A percentile compares a stretch with the other conserved stretches of the same genome.
These are phyloP conservation scores for Pachliopta kotzebuea DNA, from an alignment of 2,888 invertebrate species.

Conservation along the genomic window DNA sequence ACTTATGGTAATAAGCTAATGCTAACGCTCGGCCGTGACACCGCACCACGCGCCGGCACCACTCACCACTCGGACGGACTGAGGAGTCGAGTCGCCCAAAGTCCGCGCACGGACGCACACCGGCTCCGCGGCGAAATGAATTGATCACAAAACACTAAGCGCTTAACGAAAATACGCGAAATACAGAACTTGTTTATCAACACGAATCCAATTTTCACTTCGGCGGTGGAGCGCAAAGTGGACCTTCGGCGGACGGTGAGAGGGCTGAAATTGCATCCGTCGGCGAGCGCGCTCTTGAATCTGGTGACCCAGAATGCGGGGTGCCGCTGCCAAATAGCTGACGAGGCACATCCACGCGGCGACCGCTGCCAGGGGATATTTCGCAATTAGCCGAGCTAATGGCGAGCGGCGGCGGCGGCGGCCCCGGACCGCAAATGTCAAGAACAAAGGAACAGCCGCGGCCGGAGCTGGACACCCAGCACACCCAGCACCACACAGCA, in stretches of 20 bases:
- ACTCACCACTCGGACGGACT: no score
- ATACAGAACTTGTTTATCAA: constrained; percentile 29
- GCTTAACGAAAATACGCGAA: constrained; percentile 15
- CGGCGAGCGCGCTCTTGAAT: constrained; percentile 48
- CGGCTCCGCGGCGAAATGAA: not conserved
- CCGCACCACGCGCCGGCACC: no score
- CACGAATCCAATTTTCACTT: constrained; percentile 25
- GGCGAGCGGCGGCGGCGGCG: constrained; percentile 20
- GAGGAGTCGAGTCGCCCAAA: no score
- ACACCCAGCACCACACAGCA: not conserved
- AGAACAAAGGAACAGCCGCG: constrained; percentile 26
- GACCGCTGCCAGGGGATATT: constrained; percentile 64
- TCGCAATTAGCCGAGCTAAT: constrained; percentile 67
- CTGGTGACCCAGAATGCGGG: constrained; percentile 71
- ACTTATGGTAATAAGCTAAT: no score
- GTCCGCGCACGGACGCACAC: not conserved
- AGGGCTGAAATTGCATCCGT: constrained; percentile 30
- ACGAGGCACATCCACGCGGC: constrained; percentile 64
- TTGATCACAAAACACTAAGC: not conserved
- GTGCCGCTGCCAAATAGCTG: constrained; percentile 73
- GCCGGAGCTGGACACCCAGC: constrained; percentile 29
- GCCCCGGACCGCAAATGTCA: constrained; percentile 20
- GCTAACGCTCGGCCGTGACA: no score
- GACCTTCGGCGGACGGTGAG: constrained; percentile 19
- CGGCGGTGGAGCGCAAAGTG: constrained; percentile 14